Evolutionary conservation across 2,113 vertebrate genomes (phyloP), one percentile per base, ranked within the genome.

Genomic region (Mesitornis unicolor): DNA sequence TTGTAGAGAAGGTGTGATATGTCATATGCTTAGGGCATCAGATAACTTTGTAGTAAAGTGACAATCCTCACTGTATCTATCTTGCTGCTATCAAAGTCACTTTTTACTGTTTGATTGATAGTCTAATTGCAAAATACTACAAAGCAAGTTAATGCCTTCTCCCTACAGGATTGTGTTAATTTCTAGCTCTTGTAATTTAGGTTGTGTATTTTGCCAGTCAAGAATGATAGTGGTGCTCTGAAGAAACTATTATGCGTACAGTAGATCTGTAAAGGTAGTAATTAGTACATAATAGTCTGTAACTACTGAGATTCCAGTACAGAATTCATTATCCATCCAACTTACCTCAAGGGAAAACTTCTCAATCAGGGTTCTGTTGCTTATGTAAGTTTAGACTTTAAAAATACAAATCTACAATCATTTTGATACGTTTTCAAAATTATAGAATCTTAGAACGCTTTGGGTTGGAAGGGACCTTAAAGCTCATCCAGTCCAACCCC

Each of bases 241-340:
- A 96, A 96, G 91, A 97, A 97, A 97, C 96, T 95, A 97, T 97
- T 96, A 93, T 97, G 93, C 95, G 94, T 96, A 96, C 96, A 95
- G 95, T 95, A 96, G 94, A 96, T 94, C 85, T 94, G 93, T 95
- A 97, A 95, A 97, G 93, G 96, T 97, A 89, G 91, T 97, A 97
- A 97, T 97, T 97, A 95, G 95, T 97, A 89, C 91, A 96, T 97
- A 97, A 97, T 93, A 97, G 90, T 91, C 88, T 97, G 87, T 96
- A 96, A 96, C 95, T 96, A 94, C 89, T 93, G 92, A 88, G 89
- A 97, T 95, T 95, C 87, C 92, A 97, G 84, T 84, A 18, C 57
- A 31, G 91, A 94, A 89, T 95, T 93, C 84, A 90, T 97, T 97
- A 94, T 81, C 70, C 59, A 51, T 91, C 94, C 73, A 90, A 43